phyloP scores from a whole-genome alignment of 1,140 invertebrate species.

The Magallana ariakensis region DNA sequence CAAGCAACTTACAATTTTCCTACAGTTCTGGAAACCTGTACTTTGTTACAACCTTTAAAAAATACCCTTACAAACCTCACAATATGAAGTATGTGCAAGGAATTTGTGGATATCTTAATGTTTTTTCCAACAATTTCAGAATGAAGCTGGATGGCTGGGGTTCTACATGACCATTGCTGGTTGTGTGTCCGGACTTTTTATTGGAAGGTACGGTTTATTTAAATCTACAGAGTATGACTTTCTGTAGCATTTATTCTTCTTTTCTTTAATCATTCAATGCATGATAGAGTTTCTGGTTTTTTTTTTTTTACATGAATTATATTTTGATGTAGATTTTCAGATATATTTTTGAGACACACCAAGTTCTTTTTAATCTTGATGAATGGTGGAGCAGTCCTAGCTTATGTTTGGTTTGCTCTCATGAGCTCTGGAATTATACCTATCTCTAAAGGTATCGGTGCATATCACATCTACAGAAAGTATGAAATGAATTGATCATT shows the following conservation, averaged over 20 bases:
- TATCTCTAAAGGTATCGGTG: slow-evolving; percentile 48
- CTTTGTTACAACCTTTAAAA: no score
- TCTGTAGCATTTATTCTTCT: no score
- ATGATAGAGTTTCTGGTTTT: not conserved
- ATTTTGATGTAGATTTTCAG: slow-evolving; percentile 64
- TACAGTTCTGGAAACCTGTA: no score
- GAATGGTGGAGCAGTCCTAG: slow-evolving; percentile 49
- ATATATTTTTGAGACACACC: slow-evolving; percentile 66
- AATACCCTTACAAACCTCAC: no score
- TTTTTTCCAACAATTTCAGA: slow-evolving; percentile 58
- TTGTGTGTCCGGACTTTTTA: slow-evolving; percentile 64
- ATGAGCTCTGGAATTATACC: slow-evolving; percentile 47
- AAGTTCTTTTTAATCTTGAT: slow-evolving; percentile 64
- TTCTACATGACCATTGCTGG: slow-evolving; percentile 69
- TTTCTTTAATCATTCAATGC: no score
- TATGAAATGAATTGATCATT: no score
- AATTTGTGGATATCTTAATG: no score
- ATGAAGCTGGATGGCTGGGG: slow-evolving; percentile 70
- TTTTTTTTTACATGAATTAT: not conserved
- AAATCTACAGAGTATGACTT: no score
- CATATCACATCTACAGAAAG: no score
- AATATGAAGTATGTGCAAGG: no score
- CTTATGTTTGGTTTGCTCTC: slow-evolving; percentile 58
- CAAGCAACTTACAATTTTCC: no score
- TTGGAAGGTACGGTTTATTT: slow-evolving; percentile 72